Base-by-base conservation (phyloP, 2,113 vertebrate genomes). In the Rhinoderma darwinii region DNA sequence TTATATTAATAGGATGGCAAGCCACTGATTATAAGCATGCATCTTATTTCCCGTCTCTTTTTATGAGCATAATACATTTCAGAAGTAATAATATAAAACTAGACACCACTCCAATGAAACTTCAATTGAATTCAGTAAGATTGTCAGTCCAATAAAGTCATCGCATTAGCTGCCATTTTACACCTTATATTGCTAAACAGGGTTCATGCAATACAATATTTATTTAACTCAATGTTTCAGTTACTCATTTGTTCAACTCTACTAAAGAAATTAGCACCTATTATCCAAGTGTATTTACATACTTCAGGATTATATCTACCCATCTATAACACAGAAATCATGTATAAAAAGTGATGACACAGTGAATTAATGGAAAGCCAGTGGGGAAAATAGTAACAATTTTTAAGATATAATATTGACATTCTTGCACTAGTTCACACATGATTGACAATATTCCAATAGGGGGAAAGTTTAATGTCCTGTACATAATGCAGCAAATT, bases 1-100 rank as follows among this genome's bases (percentile, higher is more conserved):
- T 76, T 85, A 85, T 77, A 77, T 85, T 85, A 85, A 84, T 85
- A 47, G 72, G 51, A 77, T 66, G 43, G 84, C 30, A 75, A 78
- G 37, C 56, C 32, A 14, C 73, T 85, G 73, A 75, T 61, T 85
- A 77, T 43, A 41, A 75, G 39, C 39, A 30, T 8, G 51, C 27
- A 59, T 54, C 47, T 59, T 51, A 41, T 56, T 75, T 51, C 66
- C 80, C 68, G 59, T 82, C 59, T 66, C 27, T 66, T 66, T 82
- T 18, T 83, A 56, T 83, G 27, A 70, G 61, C 47, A 37, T 72
- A 83, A 84, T 43, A 77, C 37, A 85, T 85, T 77, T 59, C 43
- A 63, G 25, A 76, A 63, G 32, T 76, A 59, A 41, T 59, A 84
- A 61, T 84, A 59, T 75, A 27, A 39, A 43, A 18, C 25, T 41